Evolutionary conservation across 2,113 vertebrate species (phyloP).

Genomic region (Ceyx melanurus): DNA sequence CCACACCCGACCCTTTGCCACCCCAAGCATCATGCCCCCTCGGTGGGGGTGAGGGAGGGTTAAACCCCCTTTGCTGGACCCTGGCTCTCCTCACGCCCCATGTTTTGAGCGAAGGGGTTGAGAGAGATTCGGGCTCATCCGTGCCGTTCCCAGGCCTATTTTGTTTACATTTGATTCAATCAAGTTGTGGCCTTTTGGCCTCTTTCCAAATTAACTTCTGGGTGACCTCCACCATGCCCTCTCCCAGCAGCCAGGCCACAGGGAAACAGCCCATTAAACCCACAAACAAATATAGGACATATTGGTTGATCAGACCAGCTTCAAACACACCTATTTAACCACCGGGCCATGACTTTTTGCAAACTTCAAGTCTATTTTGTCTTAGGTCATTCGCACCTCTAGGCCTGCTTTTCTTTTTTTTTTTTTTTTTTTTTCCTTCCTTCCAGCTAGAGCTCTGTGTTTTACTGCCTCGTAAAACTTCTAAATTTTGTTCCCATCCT

Average conservation of each 20-base stretch:
- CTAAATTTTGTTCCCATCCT: slow-evolving; percentile 23
- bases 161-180: slow-evolving; percentile 60
- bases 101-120: neutral
- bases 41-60: neutral
- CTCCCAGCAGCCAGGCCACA: slow-evolving; percentile 46
- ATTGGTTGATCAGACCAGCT: slow-evolving; percentile 33
- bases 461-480: slow-evolving; percentile 12
- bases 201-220: slow-evolving; percentile 60
- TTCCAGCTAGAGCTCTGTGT: neutral
- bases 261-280: slow-evolving; percentile 56
- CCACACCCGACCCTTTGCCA: neutral
- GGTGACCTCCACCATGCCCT: slow-evolving; percentile 34
- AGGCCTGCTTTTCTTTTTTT: neutral
- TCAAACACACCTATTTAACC: neutral
- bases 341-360: neutral
- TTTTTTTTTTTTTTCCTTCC: neutral
- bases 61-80: rapidly evolving
- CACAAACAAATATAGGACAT: slow-evolving; percentile 44
- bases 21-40: rapidly evolving
- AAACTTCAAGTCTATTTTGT: neutral
- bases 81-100: rapidly evolving
- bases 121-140: neutral
- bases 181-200: slow-evolving; percentile 64
- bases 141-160: slow-evolving; percentile 31
- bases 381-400: neutral